Evolutionary conservation across 2,113 vertebrate genomes (phyloP).

Genomic region (Octodon degus): DNA sequence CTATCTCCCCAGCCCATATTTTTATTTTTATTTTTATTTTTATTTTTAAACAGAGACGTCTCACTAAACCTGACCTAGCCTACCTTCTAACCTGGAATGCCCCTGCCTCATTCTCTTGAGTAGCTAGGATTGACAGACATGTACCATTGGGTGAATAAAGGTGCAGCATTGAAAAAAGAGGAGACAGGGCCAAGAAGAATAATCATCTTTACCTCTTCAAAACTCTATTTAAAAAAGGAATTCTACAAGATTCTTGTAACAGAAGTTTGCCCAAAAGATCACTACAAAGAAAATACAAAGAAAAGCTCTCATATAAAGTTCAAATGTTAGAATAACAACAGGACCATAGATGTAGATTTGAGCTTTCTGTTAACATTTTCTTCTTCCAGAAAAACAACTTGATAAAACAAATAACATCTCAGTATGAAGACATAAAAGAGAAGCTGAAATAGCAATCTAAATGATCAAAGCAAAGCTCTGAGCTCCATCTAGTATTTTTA

Average conservation of each 20-base stretch:
- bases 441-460: background rate
- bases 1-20: too few species aligned
- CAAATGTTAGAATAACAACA: constrained; percentile 31
- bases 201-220: constrained; percentile 23
- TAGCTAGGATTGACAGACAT: background rate
- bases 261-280: constrained; percentile 35
- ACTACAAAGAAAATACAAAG: constrained; percentile 42
- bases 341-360: background rate
- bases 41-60: background rate
- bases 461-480: background rate
- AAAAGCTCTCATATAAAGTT: constrained; percentile 21
- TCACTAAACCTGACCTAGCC: background rate
- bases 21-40: background rate
- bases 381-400: constrained; percentile 21
- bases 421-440: constrained; percentile 36
- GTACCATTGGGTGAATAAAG: background rate
- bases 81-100: background rate
- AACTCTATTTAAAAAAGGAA: background rate
- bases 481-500: background rate
- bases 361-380: background rate
- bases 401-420: constrained; percentile 29
- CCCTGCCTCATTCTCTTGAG: background rate
- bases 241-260: background rate
- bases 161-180: background rate
- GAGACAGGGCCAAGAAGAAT: background rate